Percentiles rank a stretch among this genome's conserved stretches.
Conservation (phyloP, 2,797 vertebrate species). For the Macrochelys suwanniensis region DNA sequence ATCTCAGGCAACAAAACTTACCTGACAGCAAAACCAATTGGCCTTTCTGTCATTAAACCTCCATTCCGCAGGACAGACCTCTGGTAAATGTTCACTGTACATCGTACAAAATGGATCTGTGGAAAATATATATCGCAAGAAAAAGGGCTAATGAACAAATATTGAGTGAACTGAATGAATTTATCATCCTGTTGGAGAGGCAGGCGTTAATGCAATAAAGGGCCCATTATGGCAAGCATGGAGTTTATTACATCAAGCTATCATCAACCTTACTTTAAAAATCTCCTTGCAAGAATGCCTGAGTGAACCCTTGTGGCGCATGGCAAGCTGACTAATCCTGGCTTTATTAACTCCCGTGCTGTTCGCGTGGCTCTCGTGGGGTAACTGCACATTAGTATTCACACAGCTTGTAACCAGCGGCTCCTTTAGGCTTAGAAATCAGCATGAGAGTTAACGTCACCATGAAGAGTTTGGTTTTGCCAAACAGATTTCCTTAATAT, state of each 20-base stretch:
- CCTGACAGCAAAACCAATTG: slow-evolving; percentile 22
- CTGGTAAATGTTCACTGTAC: slow-evolving; percentile 11
- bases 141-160: slow-evolving; percentile 47
- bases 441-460: neutral
- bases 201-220: slow-evolving; percentile 53
- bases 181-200: slow-evolving; percentile 43
- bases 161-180: slow-evolving; percentile 23
- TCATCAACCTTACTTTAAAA: slow-evolving; percentile 64
- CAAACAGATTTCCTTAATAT: neutral
- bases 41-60: slow-evolving; percentile 25
- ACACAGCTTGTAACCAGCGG: neutral
- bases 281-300: slow-evolving; percentile 60
- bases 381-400: neutral
- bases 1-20: neutral
- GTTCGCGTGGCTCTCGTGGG: neutral
- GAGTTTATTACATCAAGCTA: slow-evolving; percentile 54
- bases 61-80: slow-evolving; percentile 10
- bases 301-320: slow-evolving; percentile 39
- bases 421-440: neutral
- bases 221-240: slow-evolving; percentile 23
- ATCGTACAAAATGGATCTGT: neutral
- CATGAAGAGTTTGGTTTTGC: neutral
- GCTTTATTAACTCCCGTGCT: neutral
- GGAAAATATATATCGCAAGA: slow-evolving; percentile 24
- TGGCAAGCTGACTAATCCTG: slow-evolving; percentile 52